A percentile compares a stretch with the other conserved stretches of the same genome.
Evolutionary conservation across 2,888 invertebrate species (phyloP).

Genomic region (Agrenia bidenticulata): DNA sequence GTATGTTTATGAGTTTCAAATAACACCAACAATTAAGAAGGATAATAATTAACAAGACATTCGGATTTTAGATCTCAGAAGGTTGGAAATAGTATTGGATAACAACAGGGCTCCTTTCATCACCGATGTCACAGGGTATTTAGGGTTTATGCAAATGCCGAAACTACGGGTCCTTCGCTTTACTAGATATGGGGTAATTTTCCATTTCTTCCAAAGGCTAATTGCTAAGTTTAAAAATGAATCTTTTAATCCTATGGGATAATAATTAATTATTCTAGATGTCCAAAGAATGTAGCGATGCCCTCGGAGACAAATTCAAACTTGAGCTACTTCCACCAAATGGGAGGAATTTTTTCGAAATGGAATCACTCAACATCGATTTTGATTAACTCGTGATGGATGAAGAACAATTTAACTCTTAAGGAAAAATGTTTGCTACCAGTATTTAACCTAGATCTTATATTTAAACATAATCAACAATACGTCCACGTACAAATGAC

Average conservation of each 20-base stretch:
- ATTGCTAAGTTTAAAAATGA: background rate
- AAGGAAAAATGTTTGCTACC: no score
- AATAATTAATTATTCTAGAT: conserved; percentile 26
- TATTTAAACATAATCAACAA: no score
- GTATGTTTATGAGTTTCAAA: conserved; percentile 23
- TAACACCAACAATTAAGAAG: no score
- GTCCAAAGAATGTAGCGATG: conserved; percentile 35
- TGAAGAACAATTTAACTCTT: no score
- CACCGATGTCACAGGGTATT: conserved; percentile 39
- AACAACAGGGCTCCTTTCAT: conserved; percentile 43
- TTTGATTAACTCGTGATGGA: conserved; percentile 33
- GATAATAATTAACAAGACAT: no score
- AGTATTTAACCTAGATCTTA: no score
- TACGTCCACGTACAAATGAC: no score
- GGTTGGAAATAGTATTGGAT: conserved; percentile 33
- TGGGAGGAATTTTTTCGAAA: conserved; percentile 40
- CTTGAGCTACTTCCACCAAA: conserved; percentile 27
- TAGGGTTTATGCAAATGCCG: conserved; percentile 40
- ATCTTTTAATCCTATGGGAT: background rate
- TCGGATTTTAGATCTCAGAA: conserved; percentile 29
- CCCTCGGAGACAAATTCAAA: conserved; percentile 26
- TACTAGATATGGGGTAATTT: conserved; percentile 40
- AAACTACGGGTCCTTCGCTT: conserved; percentile 36
- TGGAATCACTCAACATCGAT: conserved; percentile 38
- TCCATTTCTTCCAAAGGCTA: background rate